A percentile compares a stretch with the other conserved stretches of the same genome.
Conservation (phyloP, 2,797 vertebrate genomes). For the Rachycentron canadum region DNA sequence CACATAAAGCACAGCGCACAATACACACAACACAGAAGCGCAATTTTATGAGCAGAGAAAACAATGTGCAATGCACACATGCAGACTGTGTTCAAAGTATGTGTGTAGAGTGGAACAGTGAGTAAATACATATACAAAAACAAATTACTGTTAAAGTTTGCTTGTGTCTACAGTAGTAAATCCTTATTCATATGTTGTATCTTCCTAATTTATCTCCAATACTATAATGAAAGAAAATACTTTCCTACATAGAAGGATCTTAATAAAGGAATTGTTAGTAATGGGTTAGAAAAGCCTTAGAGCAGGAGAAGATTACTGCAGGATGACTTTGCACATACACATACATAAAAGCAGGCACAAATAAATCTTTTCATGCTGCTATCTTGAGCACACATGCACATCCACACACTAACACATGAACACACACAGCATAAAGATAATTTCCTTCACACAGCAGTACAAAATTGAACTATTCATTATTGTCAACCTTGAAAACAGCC, state of each 20-base stretch:
- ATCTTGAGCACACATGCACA: background rate
- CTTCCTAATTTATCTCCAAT: background rate
- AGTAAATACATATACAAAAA: background rate
- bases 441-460: conserved; percentile 56
- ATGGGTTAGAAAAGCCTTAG: conserved; percentile 13
- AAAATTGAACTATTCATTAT: conserved; percentile 70
- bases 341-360: conserved; percentile 28
- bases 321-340: conserved; percentile 50
- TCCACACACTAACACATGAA: background rate
- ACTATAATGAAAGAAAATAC: background rate
- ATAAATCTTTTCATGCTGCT: conserved; percentile 9
- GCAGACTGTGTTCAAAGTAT: background rate
- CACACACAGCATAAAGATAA: conserved; percentile 38
- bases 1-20: conserved; percentile 11
- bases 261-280: conserved; percentile 2
- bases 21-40: conserved; percentile 17
- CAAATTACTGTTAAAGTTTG: background rate
- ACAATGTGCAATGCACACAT: conserved; percentile 15
- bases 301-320: conserved; percentile 38
- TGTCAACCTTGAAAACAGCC: conserved; percentile 66
- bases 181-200: background rate
- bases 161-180: background rate
- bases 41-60: conserved; percentile 7
- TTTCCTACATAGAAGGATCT: background rate
- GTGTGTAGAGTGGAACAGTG: background rate